Evolutionary conservation across 2,797 vertebrate species (phyloP), one percentile per base, ranked within the genome.

Genomic region (Semotilus atromaculatus): DNA sequence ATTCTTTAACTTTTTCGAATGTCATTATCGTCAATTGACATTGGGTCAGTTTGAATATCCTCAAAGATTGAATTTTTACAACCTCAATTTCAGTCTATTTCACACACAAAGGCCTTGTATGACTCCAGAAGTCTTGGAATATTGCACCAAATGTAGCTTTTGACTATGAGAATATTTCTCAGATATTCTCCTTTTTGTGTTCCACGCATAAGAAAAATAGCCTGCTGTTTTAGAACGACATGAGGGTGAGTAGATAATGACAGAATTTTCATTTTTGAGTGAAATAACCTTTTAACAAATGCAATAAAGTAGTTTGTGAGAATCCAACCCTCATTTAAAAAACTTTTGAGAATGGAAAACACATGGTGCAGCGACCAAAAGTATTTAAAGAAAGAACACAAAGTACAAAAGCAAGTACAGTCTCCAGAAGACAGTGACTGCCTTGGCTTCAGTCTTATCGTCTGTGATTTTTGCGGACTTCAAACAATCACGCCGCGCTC

Each of bases 381-480:
- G 78, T 58, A 38, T 8, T 29, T 29, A 43, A 67, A n/a, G n/a
- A 53, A 26, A 43, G 81, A 82, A 73, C 81, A 74, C 64, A 70
- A 43, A 86, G 53, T n/a, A 78, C 80, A 71, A 81, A 82, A 82
- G 29, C n/a, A 80, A 71, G 82, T 72, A 34, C 76, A 87, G 73
- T 84, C 81, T 83, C 80, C 26, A 21, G 76, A 66, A 81, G n/a
- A 74, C n/a, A 55, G 79, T 81, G 68, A 86, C 78, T 87, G 85
- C 72, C 79, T 71, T 60, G 74, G 85, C 86, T 89, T 86, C 87
- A 90, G 86, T 85, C 48, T 85, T 62, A 16, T 88, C 76, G 86
- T 86, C 86, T 89, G 89, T 91, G 90, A 91, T 92, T 80, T 48
- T 90, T 84, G 73, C 84, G 91, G 92, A 93, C 92, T 93, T 90